Conservation (phyloP, 2,888 invertebrate species). For the Smittia aterrima region DNA sequence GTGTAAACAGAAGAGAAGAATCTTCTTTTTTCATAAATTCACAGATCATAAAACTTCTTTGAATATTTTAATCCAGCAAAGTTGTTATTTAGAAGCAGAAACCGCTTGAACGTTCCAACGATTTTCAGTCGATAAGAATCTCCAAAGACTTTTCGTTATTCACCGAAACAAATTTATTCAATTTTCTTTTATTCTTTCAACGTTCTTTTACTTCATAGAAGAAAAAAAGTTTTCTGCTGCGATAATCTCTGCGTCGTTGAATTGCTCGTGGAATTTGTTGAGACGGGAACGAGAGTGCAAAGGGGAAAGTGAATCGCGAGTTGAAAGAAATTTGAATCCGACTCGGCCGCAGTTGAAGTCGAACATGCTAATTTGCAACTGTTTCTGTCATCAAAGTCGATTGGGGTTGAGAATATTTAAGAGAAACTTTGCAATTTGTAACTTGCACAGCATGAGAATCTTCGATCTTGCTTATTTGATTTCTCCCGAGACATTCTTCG, state of each 20-base stretch:
- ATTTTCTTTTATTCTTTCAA: neutral
- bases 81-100: neutral
- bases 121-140: neutral
- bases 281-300: neutral
- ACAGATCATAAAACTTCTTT: neutral
- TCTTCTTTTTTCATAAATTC: neutral
- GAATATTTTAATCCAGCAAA: neutral
- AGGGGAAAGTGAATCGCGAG: neutral
- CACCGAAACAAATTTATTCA: constrained; percentile 8
- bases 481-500: neutral
- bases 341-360: no score
- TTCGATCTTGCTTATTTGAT: neutral
- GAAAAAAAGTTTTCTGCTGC: neutral
- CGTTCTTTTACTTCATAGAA: neutral
- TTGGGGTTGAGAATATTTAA: neutral
- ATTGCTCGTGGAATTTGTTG: neutral
- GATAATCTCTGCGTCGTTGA: neutral
- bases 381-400: neutral
- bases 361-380: neutral
- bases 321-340: neutral
- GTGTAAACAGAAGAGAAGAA: neutral
- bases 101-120: neutral
- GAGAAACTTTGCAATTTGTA: neutral
- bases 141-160: neutral
- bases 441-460: neutral